These are phyloP conservation scores for Ailuropoda melanoleuca DNA, from an alignment of 2,113 vertebrate genomes.

Conservation along the genomic window DNA sequence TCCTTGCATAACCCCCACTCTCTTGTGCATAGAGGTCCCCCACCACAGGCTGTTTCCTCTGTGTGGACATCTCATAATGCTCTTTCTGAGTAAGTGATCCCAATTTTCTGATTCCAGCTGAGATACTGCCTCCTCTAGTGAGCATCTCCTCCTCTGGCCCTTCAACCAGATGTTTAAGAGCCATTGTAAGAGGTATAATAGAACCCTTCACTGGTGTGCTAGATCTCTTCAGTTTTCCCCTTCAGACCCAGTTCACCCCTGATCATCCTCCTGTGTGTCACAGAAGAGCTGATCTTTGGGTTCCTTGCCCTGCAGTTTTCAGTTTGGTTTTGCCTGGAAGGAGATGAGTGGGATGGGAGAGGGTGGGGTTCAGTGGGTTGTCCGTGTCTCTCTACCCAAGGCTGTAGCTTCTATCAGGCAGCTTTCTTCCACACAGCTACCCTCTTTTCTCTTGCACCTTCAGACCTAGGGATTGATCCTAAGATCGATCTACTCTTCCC, in stretches of 20 bases:
- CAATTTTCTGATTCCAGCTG: neutral
- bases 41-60: rapidly evolving
- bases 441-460: neutral
- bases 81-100: neutral
- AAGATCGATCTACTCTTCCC: neutral
- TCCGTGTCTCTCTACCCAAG: neutral
- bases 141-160: neutral
- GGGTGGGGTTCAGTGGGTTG: neutral
- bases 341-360: neutral
- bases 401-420: neutral
- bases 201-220: neutral
- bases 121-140: neutral
- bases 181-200: neutral
- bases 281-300: neutral
- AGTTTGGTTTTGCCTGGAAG: neutral
- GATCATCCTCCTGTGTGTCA: neutral
- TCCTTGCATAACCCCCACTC: neutral
- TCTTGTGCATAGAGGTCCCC: neutral
- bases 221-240: neutral
- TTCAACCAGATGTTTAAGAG: neutral
- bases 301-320: neutral
- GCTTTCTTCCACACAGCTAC: neutral
- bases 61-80: neutral
- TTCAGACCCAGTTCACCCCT: neutral
- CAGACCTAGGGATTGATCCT: neutral